Evolutionary conservation across 2,888 invertebrate genomes (phyloP).

Genomic region (Acleris cristana): DNA sequence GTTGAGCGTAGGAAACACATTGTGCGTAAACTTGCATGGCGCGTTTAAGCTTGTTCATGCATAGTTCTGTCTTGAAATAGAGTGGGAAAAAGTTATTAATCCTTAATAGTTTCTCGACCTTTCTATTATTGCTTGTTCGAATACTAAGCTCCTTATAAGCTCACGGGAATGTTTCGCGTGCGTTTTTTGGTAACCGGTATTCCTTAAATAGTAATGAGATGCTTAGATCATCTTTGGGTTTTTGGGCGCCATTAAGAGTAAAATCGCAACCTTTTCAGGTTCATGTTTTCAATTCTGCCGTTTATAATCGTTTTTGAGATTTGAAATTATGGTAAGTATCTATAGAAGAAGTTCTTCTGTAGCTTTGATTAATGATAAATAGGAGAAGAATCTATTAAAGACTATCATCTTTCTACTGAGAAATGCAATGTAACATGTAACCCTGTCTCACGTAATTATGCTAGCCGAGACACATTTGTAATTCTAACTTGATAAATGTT

Average conservation of each 20-base stretch:
- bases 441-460: too few relatives aligned
- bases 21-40: slow-evolving; percentile 23
- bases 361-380: too few relatives aligned
- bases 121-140: not conserved
- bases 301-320: not conserved
- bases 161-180: slow-evolving; percentile 8
- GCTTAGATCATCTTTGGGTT: not conserved
- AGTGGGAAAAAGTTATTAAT: slow-evolving; percentile 1
- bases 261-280: not conserved
- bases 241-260: not conserved
- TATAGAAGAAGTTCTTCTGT: too few relatives aligned
- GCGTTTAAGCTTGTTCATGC: slow-evolving; percentile 16
- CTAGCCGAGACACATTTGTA: too few relatives aligned
- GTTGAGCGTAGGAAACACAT: slow-evolving; percentile 12
- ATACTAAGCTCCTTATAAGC: slow-evolving; percentile 4
- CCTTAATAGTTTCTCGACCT: slow-evolving; percentile 10
- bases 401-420: too few relatives aligned
- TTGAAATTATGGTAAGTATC: too few relatives aligned
- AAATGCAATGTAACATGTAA: too few relatives aligned
- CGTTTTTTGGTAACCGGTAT: not conserved
- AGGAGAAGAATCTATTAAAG: too few relatives aligned
- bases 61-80: slow-evolving; percentile 14
- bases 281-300: not conserved
- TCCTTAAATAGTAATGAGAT: not conserved
- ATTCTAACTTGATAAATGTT: too few relatives aligned